Base-by-base conservation (phyloP, 37 sponge, comb jelly and placozoan genomes). In the Petrosia ficiformis region DNA sequence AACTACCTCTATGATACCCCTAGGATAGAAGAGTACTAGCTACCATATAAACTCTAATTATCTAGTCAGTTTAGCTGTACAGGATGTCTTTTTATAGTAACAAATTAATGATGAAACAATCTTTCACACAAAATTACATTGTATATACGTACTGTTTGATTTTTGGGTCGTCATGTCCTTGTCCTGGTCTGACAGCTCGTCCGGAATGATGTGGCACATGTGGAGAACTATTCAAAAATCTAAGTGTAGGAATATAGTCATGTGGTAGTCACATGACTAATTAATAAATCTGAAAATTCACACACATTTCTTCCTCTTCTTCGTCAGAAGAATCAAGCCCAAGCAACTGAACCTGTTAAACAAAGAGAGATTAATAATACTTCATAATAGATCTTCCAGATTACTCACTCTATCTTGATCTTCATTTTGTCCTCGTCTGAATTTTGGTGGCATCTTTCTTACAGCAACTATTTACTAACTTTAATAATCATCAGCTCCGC, bases 271-370 rank as follows among this genome's bases (percentile, higher is more conserved):
- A 48, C 54, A 48, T 48, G 14, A 48, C 14, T 48, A 19, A 48
- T 19, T 48, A 19, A 61, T 61, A n/a, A 69, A 67, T 59, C 28
- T 24, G 59, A 66, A 58, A 10, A 58, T 2, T 59, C 0, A 42
- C 86, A 61, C 21, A 86, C 86, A 86, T 80, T 69, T 86, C 81
- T 25, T 86, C 86, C 65, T 86, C 86, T 38, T 86, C 86, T 70
- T 86, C 86, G 60, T 86, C 86, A 44, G 86, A 86, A 26, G 86
- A 80, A 38, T 74, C 80, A 38, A 86, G 60, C 30, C 86, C 86
- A 35, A 86, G 39, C 52, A 86, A 54, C 34, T 68, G 81, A 4
- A 86, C 81, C 86, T 86, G 44, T 2, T 29, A 26, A 44, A n/a
- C 19, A 33, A 74, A 11, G 2, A 2, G 33, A 21, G 28, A 30